These are phyloP conservation scores for Spisula subtruncata DNA, from an alignment of 2,888 invertebrate species.

Conservation along the genomic window DNA sequence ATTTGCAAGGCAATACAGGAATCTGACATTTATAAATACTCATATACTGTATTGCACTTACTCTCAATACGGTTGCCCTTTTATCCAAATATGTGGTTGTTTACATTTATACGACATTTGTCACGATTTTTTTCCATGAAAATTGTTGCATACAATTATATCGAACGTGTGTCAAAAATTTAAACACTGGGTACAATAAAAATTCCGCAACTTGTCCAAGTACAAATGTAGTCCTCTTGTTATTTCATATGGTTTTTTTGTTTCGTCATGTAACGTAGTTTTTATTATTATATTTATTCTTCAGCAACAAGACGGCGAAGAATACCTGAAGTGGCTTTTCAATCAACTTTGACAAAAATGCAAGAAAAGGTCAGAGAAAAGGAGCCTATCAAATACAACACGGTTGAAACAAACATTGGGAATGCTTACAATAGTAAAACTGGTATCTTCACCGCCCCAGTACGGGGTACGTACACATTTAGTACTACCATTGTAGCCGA, in stretches of 20 bases:
- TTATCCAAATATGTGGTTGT: no score
- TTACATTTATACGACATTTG: no score
- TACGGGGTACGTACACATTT: constrained; percentile 9
- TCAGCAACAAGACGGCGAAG: background rate
- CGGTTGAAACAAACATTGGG: constrained; percentile 24
- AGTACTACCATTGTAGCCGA: constrained; percentile 31
- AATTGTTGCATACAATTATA: background rate
- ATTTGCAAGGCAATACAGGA: background rate
- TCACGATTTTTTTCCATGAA: background rate
- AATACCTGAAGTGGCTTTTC: constrained; percentile 16
- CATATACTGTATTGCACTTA: no score
- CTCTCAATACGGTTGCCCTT: no score
- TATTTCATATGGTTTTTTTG: background rate
- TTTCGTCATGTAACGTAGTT: background rate
- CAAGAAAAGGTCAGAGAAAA: background rate
- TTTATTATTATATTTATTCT: background rate
- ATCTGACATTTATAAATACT: background rate
- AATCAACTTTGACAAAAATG: constrained; percentile 14
- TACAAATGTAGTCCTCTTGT: no score
- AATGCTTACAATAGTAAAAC: constrained; percentile 18
- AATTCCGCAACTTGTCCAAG: background rate
- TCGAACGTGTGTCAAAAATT: background rate
- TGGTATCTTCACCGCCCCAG: constrained; percentile 25
- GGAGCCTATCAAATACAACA: constrained; percentile 23
- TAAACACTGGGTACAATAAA: background rate